A percentile compares a stretch with the other conserved stretches of the same genome.
These are phyloP conservation scores for Numenius arquata DNA, from an alignment of 2,113 vertebrate genomes.

Conservation along the genomic window DNA sequence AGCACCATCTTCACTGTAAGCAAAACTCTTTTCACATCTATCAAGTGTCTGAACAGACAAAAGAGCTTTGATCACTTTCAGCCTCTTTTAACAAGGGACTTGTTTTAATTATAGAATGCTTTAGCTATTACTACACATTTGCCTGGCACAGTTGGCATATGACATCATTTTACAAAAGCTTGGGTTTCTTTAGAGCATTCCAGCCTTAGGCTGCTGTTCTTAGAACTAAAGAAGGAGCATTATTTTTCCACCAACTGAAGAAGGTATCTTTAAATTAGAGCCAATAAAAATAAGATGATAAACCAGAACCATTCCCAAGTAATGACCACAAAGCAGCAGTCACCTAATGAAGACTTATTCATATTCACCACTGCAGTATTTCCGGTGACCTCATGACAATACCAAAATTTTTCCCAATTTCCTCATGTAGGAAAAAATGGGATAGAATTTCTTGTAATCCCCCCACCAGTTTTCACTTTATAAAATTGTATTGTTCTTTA, in stretches of 20 bases:
- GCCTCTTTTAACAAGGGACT: constrained; percentile 58
- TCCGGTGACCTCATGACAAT: neutral
- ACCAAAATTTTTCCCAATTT: neutral
- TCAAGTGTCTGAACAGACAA: constrained; percentile 47
- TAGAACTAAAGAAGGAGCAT: constrained; percentile 37
- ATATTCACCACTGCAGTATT: constrained; percentile 14
- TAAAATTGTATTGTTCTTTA: neutral
- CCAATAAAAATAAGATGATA: constrained; percentile 46
- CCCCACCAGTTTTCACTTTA: neutral
- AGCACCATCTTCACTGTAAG: constrained; percentile 23
- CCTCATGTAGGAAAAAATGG: neutral
- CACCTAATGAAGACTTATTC: constrained; percentile 34
- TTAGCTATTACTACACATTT: constrained; percentile 62
- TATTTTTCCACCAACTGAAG: constrained; percentile 10
- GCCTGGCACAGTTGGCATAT: constrained; percentile 46
- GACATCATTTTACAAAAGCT: constrained; percentile 62
- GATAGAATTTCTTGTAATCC: constrained; percentile 23
- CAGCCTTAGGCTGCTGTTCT: constrained; percentile 47
- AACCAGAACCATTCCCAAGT: constrained; percentile 41
- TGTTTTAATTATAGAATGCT: constrained; percentile 71
- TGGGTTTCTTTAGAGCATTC: constrained; percentile 42
- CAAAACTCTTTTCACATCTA: constrained; percentile 42
- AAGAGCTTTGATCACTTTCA: constrained; percentile 67
- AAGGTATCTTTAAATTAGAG: constrained; percentile 44
- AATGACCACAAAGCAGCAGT: constrained; percentile 17